Conservation (phyloP, 2,888 invertebrate species). For the Steinernema hermaphroditum region DNA sequence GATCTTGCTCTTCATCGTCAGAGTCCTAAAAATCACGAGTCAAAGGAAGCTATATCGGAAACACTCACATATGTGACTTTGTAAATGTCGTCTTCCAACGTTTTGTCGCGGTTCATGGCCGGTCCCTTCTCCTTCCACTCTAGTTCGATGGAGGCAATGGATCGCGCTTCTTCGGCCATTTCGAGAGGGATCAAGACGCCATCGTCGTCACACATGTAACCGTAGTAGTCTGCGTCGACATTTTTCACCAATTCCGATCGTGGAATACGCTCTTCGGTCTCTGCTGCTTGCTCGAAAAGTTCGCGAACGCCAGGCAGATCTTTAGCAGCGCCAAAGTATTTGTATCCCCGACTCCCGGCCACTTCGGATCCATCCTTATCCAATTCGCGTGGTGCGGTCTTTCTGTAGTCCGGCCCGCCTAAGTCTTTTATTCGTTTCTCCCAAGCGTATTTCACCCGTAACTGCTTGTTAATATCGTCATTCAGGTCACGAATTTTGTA, state of each 20-base stretch:
- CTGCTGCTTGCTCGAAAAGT: slow-evolving; percentile 76
- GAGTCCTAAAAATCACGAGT: slow-evolving; percentile 65
- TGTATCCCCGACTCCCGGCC: slow-evolving; percentile 95
- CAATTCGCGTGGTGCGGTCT: slow-evolving; percentile 71
- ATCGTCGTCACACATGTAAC: slow-evolving; percentile 84
- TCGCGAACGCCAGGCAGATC: slow-evolving; percentile 96
- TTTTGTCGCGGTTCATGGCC: slow-evolving; percentile 47
- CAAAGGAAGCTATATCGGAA: not conserved
- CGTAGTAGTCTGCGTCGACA: slow-evolving; percentile 98
- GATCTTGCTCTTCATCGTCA: slow-evolving; percentile 64
- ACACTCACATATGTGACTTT: slow-evolving; percentile 47
- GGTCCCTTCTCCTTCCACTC: slow-evolving; percentile 48
- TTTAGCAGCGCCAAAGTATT: slow-evolving; percentile 72
- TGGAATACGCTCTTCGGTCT: slow-evolving; percentile 77
- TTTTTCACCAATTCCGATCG: slow-evolving; percentile 95
- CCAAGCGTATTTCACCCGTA: slow-evolving; percentile 83
- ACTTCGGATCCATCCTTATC: slow-evolving; percentile 93
- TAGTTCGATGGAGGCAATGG: slow-evolving; percentile 55
- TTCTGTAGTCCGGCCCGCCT: slow-evolving; percentile 82
- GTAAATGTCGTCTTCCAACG: slow-evolving; percentile 59
- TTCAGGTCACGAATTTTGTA: slow-evolving; percentile 95
- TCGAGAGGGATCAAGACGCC: slow-evolving; percentile 88
- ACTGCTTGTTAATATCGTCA: slow-evolving; percentile 96
- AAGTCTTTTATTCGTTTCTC: slow-evolving; percentile 91
- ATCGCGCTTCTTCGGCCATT: slow-evolving; percentile 68